Evolutionary conservation across 2,888 invertebrate species (phyloP), one percentile per base, ranked within the genome.

Genomic region (Dioctria linearis): DNA sequence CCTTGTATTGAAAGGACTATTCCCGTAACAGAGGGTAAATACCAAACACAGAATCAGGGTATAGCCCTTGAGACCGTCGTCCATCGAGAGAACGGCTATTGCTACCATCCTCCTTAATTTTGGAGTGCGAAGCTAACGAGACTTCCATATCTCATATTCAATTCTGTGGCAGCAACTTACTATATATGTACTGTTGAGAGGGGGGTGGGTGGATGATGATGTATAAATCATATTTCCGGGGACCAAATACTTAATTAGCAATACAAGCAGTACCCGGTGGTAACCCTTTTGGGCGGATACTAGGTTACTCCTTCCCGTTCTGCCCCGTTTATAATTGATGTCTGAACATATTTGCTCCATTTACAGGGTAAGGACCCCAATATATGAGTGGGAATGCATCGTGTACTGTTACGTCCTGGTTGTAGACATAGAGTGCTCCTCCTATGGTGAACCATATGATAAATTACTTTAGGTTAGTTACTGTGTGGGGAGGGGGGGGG

Each of bases 201-300:
- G 80, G 80, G 80, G 80, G 83, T 81, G 82, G 25, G 25, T 25
- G 80, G 80, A 78, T 79, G 80, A 83, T 82, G 81, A 80, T 71
- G 82, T 79, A 83, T 83, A 83, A 83, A 83, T 83, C 83, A 83
- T 83, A 83, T 83, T 83, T 83, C 83, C 83, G 81, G 82, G 82
- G 80, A 65, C 83, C 81, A 83, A 83, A 83, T 82, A 82, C 82
- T 83, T 83, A 83, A 83, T 83, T 83, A 83, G 83, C 82, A 83
- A 83, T 83, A 83, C 82, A 80, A 69, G 69, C 61, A 80, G 71
- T 73, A 37, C 63, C 25, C 25, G 25, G 25, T 25, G 63, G 76
- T 63, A 78, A 78, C 76, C 76, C 76, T 78, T 63, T 59, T 37
- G 43, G 46, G 49, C 54, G 71, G 71, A 71, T 71, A 25, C 54